Percentiles rank a stretch among this genome's conserved stretches.
Evolutionary conservation across 2,888 invertebrate genomes (phyloP).

Genomic region (Calephelis perditalis): DNA sequence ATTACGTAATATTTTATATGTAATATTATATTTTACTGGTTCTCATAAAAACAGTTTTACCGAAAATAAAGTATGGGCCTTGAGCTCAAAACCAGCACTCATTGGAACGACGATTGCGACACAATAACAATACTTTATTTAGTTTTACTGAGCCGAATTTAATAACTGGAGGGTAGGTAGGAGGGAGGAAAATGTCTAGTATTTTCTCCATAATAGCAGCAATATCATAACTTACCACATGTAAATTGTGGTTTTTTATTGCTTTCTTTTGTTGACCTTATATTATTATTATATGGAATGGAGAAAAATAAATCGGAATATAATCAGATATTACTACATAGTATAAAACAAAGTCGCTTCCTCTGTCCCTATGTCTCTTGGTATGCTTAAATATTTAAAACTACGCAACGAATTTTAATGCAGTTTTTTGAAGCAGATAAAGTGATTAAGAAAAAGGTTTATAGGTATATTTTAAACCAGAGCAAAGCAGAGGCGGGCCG

Average conservation of each 20-base stretch:
- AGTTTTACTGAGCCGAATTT: neutral
- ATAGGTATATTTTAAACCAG: no score
- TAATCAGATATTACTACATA: no score
- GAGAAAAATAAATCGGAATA: no score
- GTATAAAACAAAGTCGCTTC: no score
- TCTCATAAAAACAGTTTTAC: neutral
- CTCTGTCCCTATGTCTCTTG: no score
- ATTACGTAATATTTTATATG: no score
- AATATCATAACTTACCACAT: neutral
- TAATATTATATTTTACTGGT: neutral
- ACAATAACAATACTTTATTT: neutral
- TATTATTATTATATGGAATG: neutral
- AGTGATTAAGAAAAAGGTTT: no score
- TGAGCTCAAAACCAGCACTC: neutral
- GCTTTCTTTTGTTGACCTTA: neutral
- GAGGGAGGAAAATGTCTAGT: neutral
- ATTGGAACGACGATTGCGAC: slow-evolving; percentile 1
- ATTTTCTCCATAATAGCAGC: neutral
- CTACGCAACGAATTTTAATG: no score
- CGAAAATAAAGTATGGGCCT: neutral
- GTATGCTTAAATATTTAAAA: no score
- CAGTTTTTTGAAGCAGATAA: no score
- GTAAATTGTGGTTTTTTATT: neutral
- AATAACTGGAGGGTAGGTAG: neutral
- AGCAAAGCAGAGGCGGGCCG: no score